phyloP scores from a whole-genome alignment of 2,888 invertebrate species.

The Xylota segnis region DNA sequence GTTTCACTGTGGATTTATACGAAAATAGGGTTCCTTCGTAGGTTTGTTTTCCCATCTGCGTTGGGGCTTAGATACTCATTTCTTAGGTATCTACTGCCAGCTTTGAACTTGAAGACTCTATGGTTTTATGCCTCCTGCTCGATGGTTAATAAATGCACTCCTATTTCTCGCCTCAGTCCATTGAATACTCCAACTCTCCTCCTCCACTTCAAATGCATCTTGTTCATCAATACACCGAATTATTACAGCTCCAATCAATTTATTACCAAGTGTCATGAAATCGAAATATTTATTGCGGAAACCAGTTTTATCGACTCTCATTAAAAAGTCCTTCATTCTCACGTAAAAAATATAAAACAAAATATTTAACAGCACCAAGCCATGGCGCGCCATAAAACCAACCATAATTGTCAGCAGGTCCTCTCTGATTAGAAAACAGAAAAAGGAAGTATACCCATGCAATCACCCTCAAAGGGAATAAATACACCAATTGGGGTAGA shows the following conservation, averaged over 20 bases:
- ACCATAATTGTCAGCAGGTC: not conserved
- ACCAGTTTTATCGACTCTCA: not conserved
- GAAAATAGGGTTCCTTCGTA: no score
- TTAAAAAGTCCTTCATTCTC: not conserved
- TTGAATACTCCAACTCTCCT: no score
- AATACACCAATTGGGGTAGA: not conserved
- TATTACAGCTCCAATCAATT: not conserved
- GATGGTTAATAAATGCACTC: no score
- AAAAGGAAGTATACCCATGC: not conserved
- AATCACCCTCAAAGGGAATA: not conserved
- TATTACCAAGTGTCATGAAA: not conserved
- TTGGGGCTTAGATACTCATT: no score
- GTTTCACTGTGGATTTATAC: no score
- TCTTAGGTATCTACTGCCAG: no score
- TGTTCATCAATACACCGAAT: not conserved
- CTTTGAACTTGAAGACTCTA: no score
- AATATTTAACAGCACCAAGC: not conserved
- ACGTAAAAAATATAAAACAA: constrained; percentile 1
- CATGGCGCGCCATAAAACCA: constrained; percentile 8
- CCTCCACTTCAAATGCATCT: no score
- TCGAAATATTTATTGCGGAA: constrained; percentile 2
- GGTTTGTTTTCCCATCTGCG: no score
- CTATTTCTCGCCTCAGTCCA: no score
- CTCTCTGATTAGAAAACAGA: constrained; percentile 5
- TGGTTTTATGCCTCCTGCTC: no score